Evolutionary conservation across 2,888 invertebrate genomes (phyloP), one percentile per base, ranked within the genome.

Genomic region (Drosophila anceps): DNA sequence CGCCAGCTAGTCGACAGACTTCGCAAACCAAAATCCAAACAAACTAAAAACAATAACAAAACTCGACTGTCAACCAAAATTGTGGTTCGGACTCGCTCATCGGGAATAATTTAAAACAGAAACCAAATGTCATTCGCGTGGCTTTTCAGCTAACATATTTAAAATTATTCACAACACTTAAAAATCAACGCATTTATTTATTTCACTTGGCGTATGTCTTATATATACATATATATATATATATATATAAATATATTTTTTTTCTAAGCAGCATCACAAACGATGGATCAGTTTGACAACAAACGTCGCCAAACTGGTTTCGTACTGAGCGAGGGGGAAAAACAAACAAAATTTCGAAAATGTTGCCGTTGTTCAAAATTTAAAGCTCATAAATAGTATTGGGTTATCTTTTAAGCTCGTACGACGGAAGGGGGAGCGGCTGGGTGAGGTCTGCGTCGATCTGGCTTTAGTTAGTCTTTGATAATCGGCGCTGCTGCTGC

Each of bases 81-180:
- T 35, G 13, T 72, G 64, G 64, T 55, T 58, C 10, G 31, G 55
- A 43, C 29, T 62, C 67, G 69, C 62, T 65, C 64, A 31, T 69
- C 53, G 76, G 66, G 84, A 78, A 82, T 85, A 88, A 82, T 85
- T 86, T 88, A 81, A 85, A 81, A 74, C 78, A 82, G 78, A 81
- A 79, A 88, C 79, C 81, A 85, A 85, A 81, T 73, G 76, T 82
- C 82, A 80, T 82, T 79, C 76, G 82, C 69, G 68, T 69, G 70
- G 73, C 65, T 82, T 75, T 67, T 69, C 69, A 73, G 76, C 64
- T 48, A 79, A 70, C 69, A 75, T 87, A 87, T 87, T 87, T 90
- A 87, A 87, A 90, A 79, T 85, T 87, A 87, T 87, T 85, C 86
- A 87, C 81, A 90, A 90, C 90, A 88, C 90, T 90, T 86, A 88